These are phyloP conservation scores for Chionodraco myersi DNA, from an alignment of 2,113 vertebrate species.

Conservation along the genomic window DNA sequence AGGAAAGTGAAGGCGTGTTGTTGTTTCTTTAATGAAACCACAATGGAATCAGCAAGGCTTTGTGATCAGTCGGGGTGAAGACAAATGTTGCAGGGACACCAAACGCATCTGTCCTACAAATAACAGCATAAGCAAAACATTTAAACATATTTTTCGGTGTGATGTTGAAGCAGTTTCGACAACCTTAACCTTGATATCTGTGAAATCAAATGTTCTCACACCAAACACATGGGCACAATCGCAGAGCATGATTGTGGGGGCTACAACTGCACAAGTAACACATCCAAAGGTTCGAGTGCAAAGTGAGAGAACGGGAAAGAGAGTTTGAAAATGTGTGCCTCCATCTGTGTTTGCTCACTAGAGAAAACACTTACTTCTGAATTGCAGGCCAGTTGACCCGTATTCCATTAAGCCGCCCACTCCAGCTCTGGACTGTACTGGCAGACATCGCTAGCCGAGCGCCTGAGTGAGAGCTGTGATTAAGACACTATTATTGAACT, in stretches of 20 bases:
- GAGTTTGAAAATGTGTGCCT: constrained; percentile 41
- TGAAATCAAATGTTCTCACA: constrained; percentile 16
- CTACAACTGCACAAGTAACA: constrained; percentile 1
- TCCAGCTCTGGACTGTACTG: constrained; percentile 23
- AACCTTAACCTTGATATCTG: constrained; percentile 29
- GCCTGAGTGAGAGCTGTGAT: constrained; percentile 51
- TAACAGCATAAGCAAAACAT: constrained; percentile 4
- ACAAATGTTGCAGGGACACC: constrained; percentile 2
- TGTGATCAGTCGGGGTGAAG: background rate
- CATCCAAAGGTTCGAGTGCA: constrained; percentile 30
- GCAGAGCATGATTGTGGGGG: constrained; percentile 8
- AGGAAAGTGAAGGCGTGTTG: background rate
- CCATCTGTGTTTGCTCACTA: constrained; percentile 40
- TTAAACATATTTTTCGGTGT: constrained; percentile 40
- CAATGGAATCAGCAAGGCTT: constrained; percentile 2
- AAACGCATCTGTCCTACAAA: constrained; percentile 17
- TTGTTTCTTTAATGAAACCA: constrained; percentile 4
- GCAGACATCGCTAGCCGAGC: constrained; percentile 29
- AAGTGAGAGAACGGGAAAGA: constrained; percentile 38
- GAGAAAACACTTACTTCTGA: constrained; percentile 38
- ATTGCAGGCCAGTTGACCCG: constrained; percentile 46
- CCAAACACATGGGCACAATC: constrained; percentile 36
- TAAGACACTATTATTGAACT: constrained; percentile 11
- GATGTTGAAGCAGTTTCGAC: constrained; percentile 15
- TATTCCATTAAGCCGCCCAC: constrained; percentile 56